phyloP scores from a whole-genome alignment of 2,888 invertebrate genomes.

The Clivina fossor region DNA sequence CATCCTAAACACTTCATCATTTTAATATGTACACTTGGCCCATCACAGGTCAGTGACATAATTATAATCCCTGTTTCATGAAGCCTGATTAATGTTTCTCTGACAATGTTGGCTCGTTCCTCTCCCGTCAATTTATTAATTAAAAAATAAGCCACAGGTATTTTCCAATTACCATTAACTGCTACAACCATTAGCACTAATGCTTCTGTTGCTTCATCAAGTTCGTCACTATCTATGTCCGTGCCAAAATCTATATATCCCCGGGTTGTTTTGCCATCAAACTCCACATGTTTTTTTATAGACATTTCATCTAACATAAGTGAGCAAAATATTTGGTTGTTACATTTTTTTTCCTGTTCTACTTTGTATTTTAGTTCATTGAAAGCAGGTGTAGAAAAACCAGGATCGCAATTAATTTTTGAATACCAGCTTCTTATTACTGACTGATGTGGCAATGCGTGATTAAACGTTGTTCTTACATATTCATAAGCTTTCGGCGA shows the following conservation, averaged over 20 bases:
- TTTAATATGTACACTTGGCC: background rate
- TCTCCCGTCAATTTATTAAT: background rate
- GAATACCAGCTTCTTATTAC: constrained; percentile 3
- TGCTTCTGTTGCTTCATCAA: constrained; percentile 1
- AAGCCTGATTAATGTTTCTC: background rate
- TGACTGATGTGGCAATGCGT: background rate
- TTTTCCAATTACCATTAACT: background rate
- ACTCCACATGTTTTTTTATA: constrained; percentile 39
- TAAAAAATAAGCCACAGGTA: background rate
- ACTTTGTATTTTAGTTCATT: background rate
- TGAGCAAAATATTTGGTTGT: constrained; percentile 29
- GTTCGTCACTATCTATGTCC: background rate
- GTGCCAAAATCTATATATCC: constrained; percentile 11
- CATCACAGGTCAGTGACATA: constrained; percentile 2
- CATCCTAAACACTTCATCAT: background rate
- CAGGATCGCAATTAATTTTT: background rate
- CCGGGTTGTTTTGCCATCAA: constrained; percentile 9
- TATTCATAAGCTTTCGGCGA: constrained; percentile 1
- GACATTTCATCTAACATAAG: constrained; percentile 40
- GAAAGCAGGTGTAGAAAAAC: background rate
- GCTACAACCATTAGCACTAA: background rate
- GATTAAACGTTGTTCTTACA: background rate
- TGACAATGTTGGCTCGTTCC: background rate
- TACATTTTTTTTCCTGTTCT: background rate
- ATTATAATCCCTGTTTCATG: constrained; percentile 1